Base-by-base conservation (phyloP, 1,140 invertebrate species). In the Papilio polytes region DNA sequence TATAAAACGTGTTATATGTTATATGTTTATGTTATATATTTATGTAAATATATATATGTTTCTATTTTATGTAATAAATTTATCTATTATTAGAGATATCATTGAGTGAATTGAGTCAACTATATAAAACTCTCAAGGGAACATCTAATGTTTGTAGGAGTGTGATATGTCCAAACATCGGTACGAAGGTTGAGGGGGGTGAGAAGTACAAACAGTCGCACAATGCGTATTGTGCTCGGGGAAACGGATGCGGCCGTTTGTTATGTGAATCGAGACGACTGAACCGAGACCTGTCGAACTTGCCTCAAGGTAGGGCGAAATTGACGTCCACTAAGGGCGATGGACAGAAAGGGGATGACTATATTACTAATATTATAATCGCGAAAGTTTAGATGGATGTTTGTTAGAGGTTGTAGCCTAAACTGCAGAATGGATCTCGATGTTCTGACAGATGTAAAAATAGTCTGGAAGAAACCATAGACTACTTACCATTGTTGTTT, bases 141-240 rank as follows among this genome's bases (percentile, higher is more conserved):
- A 70, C 53, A 18, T n/a, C 53, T 56, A 20, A 56, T 56, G 53
- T 56, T 56, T 18, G 53, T 56, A 56, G n/a, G 53, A 20, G 53
- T 18, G 51, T 70, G 12, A 70, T 36, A 70, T 70, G 63, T 70
- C 63, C 63, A 70, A 70, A 70, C 63, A 70, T 26, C 8, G 63
- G 22, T 12, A 20, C 9, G 63, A 9, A 13, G 18, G n/a, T 1
- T 10, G 53, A 56, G 53, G 53, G n/a, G 53, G n/a, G 53, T n/a
- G 53, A 20, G 44, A 18, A 46, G 41, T 15, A 46, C 44, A 73
- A 41, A 73, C n/a, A 20, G 36, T n/a, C 31, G 7, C 12, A 73
- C 72, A 73, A 73, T 73, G 15, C 72, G 15, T n/a, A 73, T 73
- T 73, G 72, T 73, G 72, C 72, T 44, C 36, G 72, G 72, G 70